Conservation (phyloP, 2,888 invertebrate species). For the Sipha maydis region DNA sequence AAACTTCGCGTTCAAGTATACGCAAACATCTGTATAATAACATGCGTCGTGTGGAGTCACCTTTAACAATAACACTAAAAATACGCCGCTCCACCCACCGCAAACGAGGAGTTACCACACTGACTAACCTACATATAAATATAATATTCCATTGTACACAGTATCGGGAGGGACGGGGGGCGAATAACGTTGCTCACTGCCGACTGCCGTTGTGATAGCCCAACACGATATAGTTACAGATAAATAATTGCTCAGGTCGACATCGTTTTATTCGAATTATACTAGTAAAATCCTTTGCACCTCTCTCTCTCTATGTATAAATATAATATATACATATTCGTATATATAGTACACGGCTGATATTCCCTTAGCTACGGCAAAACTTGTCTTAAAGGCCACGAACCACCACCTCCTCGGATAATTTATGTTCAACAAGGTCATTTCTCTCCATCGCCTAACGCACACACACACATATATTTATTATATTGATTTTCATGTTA, state of each 20-base stretch:
- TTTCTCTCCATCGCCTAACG: not conserved
- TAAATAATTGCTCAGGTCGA: not conserved
- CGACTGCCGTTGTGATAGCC: not conserved
- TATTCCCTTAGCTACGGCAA: not conserved
- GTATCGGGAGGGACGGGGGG: not conserved
- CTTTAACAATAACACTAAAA: too few relatives aligned
- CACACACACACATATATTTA: too few relatives aligned
- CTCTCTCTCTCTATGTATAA: too few relatives aligned
- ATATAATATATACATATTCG: too few relatives aligned
- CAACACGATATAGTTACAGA: not conserved
- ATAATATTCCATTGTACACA: too few relatives aligned
- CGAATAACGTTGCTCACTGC: not conserved
- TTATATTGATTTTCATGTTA: too few relatives aligned
- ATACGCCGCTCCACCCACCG: too few relatives aligned
- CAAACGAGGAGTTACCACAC: not conserved
- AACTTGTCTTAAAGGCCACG: not conserved
- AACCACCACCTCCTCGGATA: not conserved
- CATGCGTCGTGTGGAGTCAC: too few relatives aligned
- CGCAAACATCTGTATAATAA: too few relatives aligned
- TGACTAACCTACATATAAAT: not conserved
- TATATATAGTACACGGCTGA: too few relatives aligned
- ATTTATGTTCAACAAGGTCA: not conserved
- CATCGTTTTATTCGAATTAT: not conserved
- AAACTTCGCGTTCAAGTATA: too few relatives aligned
- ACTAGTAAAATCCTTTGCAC: not conserved